These are phyloP conservation scores for Hyposmocoma kahamanoa DNA, from an alignment of 1,140 invertebrate genomes.

Conservation along the genomic window DNA sequence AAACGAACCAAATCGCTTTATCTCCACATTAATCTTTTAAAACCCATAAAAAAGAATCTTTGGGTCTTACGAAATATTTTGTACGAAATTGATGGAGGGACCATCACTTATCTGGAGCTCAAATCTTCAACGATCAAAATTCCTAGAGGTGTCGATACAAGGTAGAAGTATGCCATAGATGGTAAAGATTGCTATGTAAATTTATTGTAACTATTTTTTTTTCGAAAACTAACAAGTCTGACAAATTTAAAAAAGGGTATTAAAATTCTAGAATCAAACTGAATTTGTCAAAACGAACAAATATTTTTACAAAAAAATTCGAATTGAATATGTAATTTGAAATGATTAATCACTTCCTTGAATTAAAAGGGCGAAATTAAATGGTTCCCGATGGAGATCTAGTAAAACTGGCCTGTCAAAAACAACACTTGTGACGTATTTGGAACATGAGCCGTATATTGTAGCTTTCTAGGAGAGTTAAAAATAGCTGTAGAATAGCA, in stretches of 20 bases:
- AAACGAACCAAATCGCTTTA: conserved; percentile 61
- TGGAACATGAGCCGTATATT: too few species aligned
- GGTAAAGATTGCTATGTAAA: conserved; percentile 26
- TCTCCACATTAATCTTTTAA: conserved; percentile 66
- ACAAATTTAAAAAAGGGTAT: background rate
- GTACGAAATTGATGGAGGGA: conserved; percentile 66
- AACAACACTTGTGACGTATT: too few species aligned
- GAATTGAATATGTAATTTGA: too few species aligned
- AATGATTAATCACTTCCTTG: too few species aligned
- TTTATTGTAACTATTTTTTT: conserved; percentile 23
- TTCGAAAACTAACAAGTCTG: background rate
- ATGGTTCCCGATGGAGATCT: too few species aligned
- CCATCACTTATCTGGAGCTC: conserved; percentile 47
- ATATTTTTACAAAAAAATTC: too few species aligned
- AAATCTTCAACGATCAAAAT: conserved; percentile 64
- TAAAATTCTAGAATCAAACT: too few species aligned
- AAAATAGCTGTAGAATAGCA: conserved; percentile 52
- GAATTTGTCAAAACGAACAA: too few species aligned
- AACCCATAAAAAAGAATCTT: conserved; percentile 67
- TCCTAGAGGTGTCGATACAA: conserved; percentile 71
- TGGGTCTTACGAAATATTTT: conserved; percentile 68
- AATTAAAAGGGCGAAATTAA: too few species aligned
- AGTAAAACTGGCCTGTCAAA: too few species aligned
- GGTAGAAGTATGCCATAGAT: conserved; percentile 41
- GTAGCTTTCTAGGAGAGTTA: conserved; percentile 26